Evolutionary conservation across 1,140 invertebrate genomes (phyloP).

Genomic region (Drosophila punjabiensis): DNA sequence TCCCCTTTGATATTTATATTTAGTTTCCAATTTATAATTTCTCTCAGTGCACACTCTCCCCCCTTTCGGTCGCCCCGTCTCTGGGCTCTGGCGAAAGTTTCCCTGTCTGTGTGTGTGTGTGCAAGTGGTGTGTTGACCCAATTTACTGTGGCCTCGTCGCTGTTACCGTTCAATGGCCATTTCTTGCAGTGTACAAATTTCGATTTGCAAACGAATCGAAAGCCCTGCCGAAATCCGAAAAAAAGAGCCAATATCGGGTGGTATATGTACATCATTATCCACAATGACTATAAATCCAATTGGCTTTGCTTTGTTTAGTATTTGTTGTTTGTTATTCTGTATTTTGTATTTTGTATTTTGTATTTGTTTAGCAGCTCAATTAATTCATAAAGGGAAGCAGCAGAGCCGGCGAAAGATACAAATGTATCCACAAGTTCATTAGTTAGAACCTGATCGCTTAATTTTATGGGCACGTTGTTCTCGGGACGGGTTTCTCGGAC

Average conservation of each 20-base stretch:
- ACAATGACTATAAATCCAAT: conserved; percentile 23
- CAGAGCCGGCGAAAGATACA: conserved; percentile 13
- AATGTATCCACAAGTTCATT: conserved; percentile 33
- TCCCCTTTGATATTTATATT: neutral
- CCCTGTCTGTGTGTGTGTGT: conserved; percentile 9
- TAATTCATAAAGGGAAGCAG: conserved; percentile 44
- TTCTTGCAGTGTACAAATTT: conserved; percentile 51
- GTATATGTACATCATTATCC: conserved; percentile 23
- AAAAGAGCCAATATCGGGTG: neutral
- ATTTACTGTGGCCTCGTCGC: conserved; percentile 47
- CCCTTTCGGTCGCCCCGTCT: neutral
- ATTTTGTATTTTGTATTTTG: conserved; percentile 5
- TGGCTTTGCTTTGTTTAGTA: conserved; percentile 16
- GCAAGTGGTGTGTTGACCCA: conserved; percentile 53
- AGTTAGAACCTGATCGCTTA: conserved; percentile 34
- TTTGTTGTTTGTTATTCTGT: conserved; percentile 3
- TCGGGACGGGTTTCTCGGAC: conserved; percentile 11
- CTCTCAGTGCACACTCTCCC: neutral
- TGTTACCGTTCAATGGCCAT: conserved; percentile 48
- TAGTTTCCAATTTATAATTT: neutral
- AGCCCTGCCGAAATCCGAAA: neutral
- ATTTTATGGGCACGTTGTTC: conserved; percentile 55
- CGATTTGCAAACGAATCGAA: conserved; percentile 30
- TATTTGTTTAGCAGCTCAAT: conserved; percentile 36
- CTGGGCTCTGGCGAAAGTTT: conserved; percentile 52